Conservation (phyloP, 2,797 vertebrate species). For the Ataeniobius toweri region DNA sequence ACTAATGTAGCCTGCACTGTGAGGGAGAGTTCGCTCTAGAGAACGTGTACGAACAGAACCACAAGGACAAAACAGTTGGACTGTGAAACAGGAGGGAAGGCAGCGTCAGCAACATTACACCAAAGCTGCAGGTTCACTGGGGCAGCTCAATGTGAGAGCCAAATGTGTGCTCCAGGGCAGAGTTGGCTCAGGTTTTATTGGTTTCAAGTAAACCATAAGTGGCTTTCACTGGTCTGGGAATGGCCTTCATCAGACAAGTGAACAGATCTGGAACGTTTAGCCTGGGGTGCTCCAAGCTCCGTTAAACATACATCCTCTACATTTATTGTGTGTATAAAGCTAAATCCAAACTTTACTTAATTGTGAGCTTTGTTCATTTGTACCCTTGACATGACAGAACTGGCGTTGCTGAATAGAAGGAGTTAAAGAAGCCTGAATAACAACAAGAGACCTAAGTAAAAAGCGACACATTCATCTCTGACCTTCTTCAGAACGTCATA, state of each 20-base stretch:
- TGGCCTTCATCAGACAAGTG: conserved; percentile 69
- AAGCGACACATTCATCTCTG: too few species aligned
- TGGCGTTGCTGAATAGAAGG: too few species aligned
- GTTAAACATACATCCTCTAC: conserved; percentile 37
- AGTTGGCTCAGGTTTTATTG: conserved; percentile 67
- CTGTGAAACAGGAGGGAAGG: conserved; percentile 57
- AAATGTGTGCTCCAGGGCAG: conserved; percentile 55
- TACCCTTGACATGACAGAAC: not conserved
- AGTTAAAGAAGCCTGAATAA: too few species aligned
- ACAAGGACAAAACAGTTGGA: conserved; percentile 33
- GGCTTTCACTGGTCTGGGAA: conserved; percentile 62
- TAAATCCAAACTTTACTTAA: conserved; percentile 20
- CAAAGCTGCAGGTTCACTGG: conserved; percentile 58
- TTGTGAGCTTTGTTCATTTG: conserved; percentile 37
- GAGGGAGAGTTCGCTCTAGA: not conserved
- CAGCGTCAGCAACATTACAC: conserved; percentile 58
- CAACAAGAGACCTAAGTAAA: not conserved
- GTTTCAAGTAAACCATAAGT: conserved; percentile 69
- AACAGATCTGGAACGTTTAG: conserved; percentile 45
- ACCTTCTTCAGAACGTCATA: not conserved
- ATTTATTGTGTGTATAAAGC: conserved; percentile 48
- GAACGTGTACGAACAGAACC: conserved; percentile 27
- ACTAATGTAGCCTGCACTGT: not conserved
- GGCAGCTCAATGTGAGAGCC: conserved; percentile 52
- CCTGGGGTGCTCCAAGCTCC: conserved; percentile 48